Base-by-base conservation (phyloP, 2,888 invertebrate species). In the Mythimna pallens region DNA sequence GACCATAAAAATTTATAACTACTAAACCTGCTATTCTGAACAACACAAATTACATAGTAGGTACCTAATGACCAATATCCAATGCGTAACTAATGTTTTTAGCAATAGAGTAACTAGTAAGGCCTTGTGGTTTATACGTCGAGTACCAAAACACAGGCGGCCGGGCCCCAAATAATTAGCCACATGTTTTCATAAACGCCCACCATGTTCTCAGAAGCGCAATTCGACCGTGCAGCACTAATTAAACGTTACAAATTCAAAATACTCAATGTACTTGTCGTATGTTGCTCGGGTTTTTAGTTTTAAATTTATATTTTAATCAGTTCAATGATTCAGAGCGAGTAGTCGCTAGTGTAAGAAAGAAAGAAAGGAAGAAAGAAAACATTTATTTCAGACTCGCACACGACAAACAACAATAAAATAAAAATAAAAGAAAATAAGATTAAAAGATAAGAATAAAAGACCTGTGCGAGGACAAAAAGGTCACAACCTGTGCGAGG, bases 181-280 rank as follows among this genome's bases (percentile, higher is more conserved):
- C 74, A 73, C 73, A 75, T 76, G 85, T 80, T 80, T 75, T 80
- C 75, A 64, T 70, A 76, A 79, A 77, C 84, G 75, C 84, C 84
- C 84, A 84, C 84, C 10, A 8, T 47, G 70, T 81, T 81, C 84
- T 70, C 69, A 67, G 83, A 81, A 85, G 72, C 73, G 74, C 76
- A 73, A 83, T 65, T 76, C 82, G 65, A 67, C 69, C 68, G 75
- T 76, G 79, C 65, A 70, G 14, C 73, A 70, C 78, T 85, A 81
- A 85, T 85, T 86, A 85, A 86, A 85, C 67, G 77, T 76, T 79
- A 71, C 83, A 78, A 65, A 81, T 82, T 73, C 71, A 78, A 80
- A 84, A 72, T 77, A 84, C 74, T 69, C 78, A 65, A 84, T 70
- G 36, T 72, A 58, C 30, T 25, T 78, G 54, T 47, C 47, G 40